These are phyloP conservation scores for Adela reaumurella DNA, from an alignment of 2,888 invertebrate genomes.

Conservation along the genomic window DNA sequence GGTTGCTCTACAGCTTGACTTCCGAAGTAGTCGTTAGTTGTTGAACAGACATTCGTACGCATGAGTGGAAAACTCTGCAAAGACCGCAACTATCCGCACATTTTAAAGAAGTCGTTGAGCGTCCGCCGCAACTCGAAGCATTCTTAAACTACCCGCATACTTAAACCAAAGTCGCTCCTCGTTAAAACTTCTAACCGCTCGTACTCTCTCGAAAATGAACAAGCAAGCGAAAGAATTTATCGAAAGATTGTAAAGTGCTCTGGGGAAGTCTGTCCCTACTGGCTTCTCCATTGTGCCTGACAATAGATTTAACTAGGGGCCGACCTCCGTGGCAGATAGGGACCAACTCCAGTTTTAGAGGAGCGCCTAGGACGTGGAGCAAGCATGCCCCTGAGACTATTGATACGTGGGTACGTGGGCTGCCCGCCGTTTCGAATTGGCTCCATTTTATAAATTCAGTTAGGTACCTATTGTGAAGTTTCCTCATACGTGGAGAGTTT, in stretches of 20 bases:
- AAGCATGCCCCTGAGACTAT: neutral
- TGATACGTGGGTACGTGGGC: too few species aligned
- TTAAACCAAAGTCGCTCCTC: constrained; percentile 20
- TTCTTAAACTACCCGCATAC: neutral
- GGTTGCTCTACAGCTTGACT: too few species aligned
- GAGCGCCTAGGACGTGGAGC: neutral
- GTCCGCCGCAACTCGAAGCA: neutral
- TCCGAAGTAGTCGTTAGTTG: too few species aligned
- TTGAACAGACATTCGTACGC: too few species aligned
- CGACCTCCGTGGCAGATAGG: constrained; percentile 15
- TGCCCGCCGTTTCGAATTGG: too few species aligned
- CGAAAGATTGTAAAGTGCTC: constrained; percentile 36
- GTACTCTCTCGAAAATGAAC: constrained; percentile 28
- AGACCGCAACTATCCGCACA: neutral
- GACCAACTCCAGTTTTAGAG: neutral
- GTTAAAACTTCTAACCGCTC: constrained; percentile 38
- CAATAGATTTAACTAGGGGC: constrained; percentile 44
- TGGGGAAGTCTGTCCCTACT: constrained; percentile 30
- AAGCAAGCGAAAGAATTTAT: constrained; percentile 31
- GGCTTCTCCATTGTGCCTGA: constrained; percentile 42
- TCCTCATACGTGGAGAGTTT: too few species aligned
- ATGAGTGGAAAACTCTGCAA: too few species aligned
- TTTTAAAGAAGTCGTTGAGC: neutral
- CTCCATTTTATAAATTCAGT: too few species aligned
- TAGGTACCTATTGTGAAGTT: too few species aligned